These are phyloP conservation scores for Chiroxiphia lanceolata DNA, from an alignment of 2,797 vertebrate genomes.

Conservation along the genomic window DNA sequence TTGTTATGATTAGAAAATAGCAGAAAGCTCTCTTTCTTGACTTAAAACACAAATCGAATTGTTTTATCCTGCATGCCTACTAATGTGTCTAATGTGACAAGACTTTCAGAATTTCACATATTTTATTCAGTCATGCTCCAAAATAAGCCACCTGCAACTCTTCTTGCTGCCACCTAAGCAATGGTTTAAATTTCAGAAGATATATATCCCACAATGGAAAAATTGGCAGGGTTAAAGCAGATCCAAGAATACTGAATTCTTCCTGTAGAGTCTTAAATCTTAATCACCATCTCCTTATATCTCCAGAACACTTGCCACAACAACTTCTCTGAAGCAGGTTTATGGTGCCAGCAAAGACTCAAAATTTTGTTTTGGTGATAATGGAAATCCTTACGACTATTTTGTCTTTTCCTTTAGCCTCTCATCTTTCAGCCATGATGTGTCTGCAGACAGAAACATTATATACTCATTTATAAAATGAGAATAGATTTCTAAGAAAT, in stretches of 20 bases:
- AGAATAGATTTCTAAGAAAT: not conserved
- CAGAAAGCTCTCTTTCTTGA: not conserved
- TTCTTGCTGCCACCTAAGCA: not conserved
- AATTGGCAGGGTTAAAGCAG: not conserved
- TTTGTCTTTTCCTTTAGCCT: not conserved
- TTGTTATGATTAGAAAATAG: not conserved
- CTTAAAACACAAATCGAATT: not conserved
- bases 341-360: not conserved
- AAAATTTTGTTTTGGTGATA: not conserved
- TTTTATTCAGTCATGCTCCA: not conserved
- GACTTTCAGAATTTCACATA: not conserved
- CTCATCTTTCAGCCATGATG: not conserved
- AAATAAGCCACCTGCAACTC: not conserved
- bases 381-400: not conserved
- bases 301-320: not conserved
- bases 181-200: not conserved
- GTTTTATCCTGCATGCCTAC: not conserved
- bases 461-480: not conserved
- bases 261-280: not conserved
- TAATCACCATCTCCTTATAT: not conserved
- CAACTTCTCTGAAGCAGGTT: not conserved
- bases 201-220: not conserved
- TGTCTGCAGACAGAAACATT: not conserved
- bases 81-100: not conserved
- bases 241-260: not conserved